Evolutionary conservation across 2,888 invertebrate genomes (phyloP), one percentile per base, ranked within the genome.

Genomic region (Microctonus aethiopoides): DNA sequence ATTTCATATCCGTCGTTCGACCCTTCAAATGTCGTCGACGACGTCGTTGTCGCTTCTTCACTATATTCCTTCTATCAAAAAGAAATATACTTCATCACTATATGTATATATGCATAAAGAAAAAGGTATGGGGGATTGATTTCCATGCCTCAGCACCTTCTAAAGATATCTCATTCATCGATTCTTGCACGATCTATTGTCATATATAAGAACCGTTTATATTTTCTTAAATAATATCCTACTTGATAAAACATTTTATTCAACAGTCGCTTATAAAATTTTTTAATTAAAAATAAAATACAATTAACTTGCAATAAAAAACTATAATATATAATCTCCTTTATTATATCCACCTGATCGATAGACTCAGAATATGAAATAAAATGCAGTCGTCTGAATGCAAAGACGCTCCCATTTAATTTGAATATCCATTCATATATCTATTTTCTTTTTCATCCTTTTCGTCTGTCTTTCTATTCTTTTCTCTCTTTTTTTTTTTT

Each of bases 111-210:
- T 29, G 7, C 7, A 29, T 3, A 29, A 16, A 46, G 16, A 46
- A 46, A n/a, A 46, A 16, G 16, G 46, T 39, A 39, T 39, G 39
- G 20, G 64, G 54, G n/a, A n/a, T n/a, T n/a, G 70, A 70, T 70
- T 70, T 70, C 41, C 70, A 70, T 70, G 54, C 60, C 65, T 70
- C 70, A 70, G 70, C 70, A 70, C 51, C 54, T 61, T 61, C 65
- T 54, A 39, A 70, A 61, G 36, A 70, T 68, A 63, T 65, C 65
- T 70, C 70, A 70, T 70, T 63, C 52, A 36, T 59, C 67, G 60
- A 63, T 63, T 63, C 63, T 22, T 57, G 41, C 63, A 41, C 22
- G 52, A 60, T 46, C 60, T 36, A 70, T 66, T 70, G 65, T 60
- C 65, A 60, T 65, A 16, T 46, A 16, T 46, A 16, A 65, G 39